Evolutionary conservation across 2,888 invertebrate species (phyloP), one percentile per base, ranked within the genome.

Genomic region (Oligia fasciuncula): DNA sequence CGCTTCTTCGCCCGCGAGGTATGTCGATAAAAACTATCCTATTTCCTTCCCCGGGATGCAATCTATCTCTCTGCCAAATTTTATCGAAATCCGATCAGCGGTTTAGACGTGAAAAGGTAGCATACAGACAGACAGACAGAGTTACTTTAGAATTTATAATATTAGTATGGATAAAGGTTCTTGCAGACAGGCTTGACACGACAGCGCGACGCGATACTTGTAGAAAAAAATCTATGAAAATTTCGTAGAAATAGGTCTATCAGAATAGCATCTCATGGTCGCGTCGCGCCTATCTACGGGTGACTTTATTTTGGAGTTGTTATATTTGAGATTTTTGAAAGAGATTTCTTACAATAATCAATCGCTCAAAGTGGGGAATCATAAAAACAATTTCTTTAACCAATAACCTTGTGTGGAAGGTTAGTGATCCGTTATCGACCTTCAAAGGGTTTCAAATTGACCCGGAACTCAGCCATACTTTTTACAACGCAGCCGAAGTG

Each of bases 401-500:
- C 23, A 65, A 14, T 14, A 79, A 67, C 79, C 85, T 87, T 83
- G 73, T 67, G 1, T 46, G 0, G 9, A 73, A 76, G 80, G 76
- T 84, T 66, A 78, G 63, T 83, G 77, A 85, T 83, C 80, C 76
- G 76, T 57, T 54, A 51, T 75, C 69, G 63, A 43, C 86, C 86
- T 88, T 88, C 75, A 77, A 83, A 85, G 80, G 85, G 86, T 83
- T 85, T 70, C 75, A 68, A 86, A 78, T 82, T 73, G 65, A 76
- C 29, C 54, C 75, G 76, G 77, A 78, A 84, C 72, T 63, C 14
- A 60, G 65, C 40, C 69, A 68, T 74, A 83, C 54, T 71, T 72
- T 75, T 85, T 81, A 23, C 67, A 49, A 75, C 29, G 13, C 49
- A 40, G 8, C 9, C 14, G 23, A 65, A 51, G 49, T 79, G 79